These are phyloP conservation scores for Caradrina kadenii DNA, from an alignment of 2,888 invertebrate species.

Conservation along the genomic window DNA sequence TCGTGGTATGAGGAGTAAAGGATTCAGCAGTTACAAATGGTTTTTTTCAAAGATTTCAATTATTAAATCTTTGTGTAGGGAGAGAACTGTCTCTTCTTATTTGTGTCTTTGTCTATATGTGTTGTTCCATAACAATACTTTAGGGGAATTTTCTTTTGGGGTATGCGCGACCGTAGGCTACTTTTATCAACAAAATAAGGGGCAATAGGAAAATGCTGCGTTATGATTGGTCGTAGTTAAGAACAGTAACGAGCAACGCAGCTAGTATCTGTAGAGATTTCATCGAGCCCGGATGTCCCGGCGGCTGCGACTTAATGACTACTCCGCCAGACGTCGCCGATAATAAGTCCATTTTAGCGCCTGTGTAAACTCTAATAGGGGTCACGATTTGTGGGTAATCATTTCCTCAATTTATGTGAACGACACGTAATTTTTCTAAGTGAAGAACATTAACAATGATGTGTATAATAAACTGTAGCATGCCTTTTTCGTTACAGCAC, in stretches of 20 bases:
- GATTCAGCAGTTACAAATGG: no score
- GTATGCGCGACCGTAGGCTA: slow-evolving; percentile 5
- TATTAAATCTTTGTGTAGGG: no score
- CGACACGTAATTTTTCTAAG: slow-evolving; percentile 37
- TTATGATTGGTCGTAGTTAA: slow-evolving; percentile 14
- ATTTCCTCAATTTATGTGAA: slow-evolving; percentile 43
- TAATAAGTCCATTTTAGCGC: slow-evolving; percentile 56
- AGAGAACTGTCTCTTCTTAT: no score
- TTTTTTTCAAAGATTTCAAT: no score
- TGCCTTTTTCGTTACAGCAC: neutral
- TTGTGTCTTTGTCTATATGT: no score
- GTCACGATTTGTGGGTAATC: slow-evolving; percentile 44
- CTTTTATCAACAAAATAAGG: slow-evolving; percentile 19
- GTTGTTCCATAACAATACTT: no score
- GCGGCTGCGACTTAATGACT: slow-evolving; percentile 56
- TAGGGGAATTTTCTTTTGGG: slow-evolving; percentile 1
- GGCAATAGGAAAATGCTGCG: slow-evolving; percentile 11
- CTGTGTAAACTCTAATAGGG: slow-evolving; percentile 42
- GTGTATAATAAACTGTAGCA: slow-evolving; percentile 5
- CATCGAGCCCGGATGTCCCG: slow-evolving; percentile 53
- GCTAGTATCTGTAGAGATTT: slow-evolving; percentile 42
- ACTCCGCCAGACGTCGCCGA: slow-evolving; percentile 42
- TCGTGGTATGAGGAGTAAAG: no score
- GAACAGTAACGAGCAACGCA: slow-evolving; percentile 32
- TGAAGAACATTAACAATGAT: neutral